Conservation (phyloP, 2,113 vertebrate species). For the Chinchilla lanigera region DNA sequence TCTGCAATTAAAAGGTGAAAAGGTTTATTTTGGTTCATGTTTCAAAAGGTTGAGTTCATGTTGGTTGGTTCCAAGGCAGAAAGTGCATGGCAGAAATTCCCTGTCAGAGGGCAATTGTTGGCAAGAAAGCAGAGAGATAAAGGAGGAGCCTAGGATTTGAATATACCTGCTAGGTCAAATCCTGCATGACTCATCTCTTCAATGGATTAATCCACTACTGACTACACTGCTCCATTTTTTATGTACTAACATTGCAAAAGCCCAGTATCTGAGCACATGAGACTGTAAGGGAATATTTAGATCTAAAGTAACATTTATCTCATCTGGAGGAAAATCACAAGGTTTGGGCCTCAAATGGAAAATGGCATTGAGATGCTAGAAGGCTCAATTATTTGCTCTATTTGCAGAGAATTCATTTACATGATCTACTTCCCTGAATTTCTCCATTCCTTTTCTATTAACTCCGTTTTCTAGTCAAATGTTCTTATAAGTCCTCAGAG, state of each 20-base stretch:
- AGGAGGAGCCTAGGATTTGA: neutral
- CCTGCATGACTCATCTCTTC: neutral
- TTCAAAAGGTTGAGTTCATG: too few species aligned
- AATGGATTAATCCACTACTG: neutral
- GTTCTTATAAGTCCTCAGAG: neutral
- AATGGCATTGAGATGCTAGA: accelerated
- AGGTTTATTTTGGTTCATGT: too few species aligned
- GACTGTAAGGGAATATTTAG: neutral
- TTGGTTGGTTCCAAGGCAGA: neutral
- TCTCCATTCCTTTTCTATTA: neutral
- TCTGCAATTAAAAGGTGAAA: neutral
- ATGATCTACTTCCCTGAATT: neutral
- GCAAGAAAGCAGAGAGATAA: neutral
- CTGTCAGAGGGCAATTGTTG: neutral
- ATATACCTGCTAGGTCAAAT: neutral
- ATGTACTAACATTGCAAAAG: neutral
- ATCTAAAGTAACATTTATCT: neutral
- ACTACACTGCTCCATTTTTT: neutral
- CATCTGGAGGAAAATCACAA: neutral
- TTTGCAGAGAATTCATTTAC: neutral
- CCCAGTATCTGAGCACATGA: neutral
- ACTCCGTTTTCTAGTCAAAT: neutral
- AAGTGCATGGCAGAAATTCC: too few species aligned
- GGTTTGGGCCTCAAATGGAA: neutral
- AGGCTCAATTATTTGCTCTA: neutral